Evolutionary conservation across 2,888 invertebrate genomes (phyloP).

Genomic region (Ormyrus pomaceus): DNA sequence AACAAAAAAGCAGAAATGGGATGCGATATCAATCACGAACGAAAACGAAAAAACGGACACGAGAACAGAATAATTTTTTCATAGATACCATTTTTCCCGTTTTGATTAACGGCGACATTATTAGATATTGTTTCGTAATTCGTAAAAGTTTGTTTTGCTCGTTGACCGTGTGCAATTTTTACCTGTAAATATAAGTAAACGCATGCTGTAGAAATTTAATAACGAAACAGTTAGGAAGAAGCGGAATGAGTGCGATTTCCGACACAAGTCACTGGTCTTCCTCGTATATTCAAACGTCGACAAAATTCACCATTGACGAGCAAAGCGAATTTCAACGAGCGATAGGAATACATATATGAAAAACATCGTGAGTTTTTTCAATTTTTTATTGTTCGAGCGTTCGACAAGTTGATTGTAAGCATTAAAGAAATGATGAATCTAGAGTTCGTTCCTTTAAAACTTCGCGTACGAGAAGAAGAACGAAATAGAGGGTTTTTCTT

Average conservation of each 20-base stretch:
- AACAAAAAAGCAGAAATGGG: constrained; percentile 22
- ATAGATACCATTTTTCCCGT: constrained; percentile 18
- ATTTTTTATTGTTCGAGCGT: constrained; percentile 37
- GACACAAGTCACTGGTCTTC: constrained; percentile 51
- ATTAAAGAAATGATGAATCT: constrained; percentile 19
- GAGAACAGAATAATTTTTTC: constrained; percentile 6
- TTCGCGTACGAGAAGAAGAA: constrained; percentile 30
- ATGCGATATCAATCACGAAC: constrained; percentile 35
- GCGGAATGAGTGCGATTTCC: constrained; percentile 35
- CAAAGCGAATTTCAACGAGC: constrained; percentile 17
- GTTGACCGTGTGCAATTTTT: constrained; percentile 36
- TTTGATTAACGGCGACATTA: constrained; percentile 12
- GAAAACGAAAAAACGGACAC: constrained; percentile 28
- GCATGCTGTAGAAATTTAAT: constrained; percentile 34
- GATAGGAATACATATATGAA: constrained; percentile 23
- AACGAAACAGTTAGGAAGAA: constrained; percentile 38
- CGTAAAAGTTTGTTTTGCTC: constrained; percentile 20
- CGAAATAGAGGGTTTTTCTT: constrained; percentile 29
- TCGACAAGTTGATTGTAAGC: constrained; percentile 25
- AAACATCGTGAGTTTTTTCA: constrained; percentile 29
- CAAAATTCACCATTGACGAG: constrained; percentile 37
- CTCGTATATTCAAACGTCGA: constrained; percentile 36
- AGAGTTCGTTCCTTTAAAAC: constrained; percentile 30
- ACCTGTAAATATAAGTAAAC: constrained; percentile 47
- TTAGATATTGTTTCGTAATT: constrained; percentile 18